These are phyloP conservation scores for Pogonomyrmex californicus DNA, from an alignment of 1,140 invertebrate genomes.

Conservation along the genomic window DNA sequence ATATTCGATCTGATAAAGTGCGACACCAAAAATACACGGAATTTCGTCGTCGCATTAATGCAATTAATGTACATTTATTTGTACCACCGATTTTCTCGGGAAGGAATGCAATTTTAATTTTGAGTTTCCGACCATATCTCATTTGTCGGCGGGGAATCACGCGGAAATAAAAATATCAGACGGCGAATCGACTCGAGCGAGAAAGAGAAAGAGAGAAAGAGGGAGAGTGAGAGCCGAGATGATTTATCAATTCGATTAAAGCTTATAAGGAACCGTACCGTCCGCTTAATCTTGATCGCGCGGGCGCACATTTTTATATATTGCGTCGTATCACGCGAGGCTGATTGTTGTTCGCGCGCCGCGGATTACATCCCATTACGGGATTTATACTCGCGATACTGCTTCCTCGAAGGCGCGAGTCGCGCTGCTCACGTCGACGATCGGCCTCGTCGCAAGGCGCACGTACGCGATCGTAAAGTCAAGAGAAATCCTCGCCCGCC, in stretches of 20 bases:
- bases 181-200: constrained; percentile 71
- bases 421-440: background rate
- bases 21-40: background rate
- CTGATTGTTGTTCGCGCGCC: constrained; percentile 72
- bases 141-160: background rate
- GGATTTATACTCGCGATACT: constrained; percentile 16
- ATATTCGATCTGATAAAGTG: constrained; percentile 16
- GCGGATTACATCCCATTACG: constrained; percentile 50
- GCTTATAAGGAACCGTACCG: constrained; percentile 77
- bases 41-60: background rate
- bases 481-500: constrained; percentile 29
- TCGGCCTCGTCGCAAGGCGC: background rate
- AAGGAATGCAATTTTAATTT: constrained; percentile 25
- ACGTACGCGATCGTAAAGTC: constrained; percentile 39
- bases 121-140: constrained; percentile 12
- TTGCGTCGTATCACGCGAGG: constrained; percentile 79
- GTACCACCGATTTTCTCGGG: background rate
- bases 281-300: constrained; percentile 80
- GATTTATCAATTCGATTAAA: constrained; percentile 85
- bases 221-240: constrained; percentile 32
- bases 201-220: no score
- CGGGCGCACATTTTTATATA: constrained; percentile 80
- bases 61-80: constrained; percentile 19
- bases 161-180: constrained; percentile 80
- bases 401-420: constrained; percentile 2